Conservation (phyloP, 2,113 vertebrate genomes). For the Indicator indicator region DNA sequence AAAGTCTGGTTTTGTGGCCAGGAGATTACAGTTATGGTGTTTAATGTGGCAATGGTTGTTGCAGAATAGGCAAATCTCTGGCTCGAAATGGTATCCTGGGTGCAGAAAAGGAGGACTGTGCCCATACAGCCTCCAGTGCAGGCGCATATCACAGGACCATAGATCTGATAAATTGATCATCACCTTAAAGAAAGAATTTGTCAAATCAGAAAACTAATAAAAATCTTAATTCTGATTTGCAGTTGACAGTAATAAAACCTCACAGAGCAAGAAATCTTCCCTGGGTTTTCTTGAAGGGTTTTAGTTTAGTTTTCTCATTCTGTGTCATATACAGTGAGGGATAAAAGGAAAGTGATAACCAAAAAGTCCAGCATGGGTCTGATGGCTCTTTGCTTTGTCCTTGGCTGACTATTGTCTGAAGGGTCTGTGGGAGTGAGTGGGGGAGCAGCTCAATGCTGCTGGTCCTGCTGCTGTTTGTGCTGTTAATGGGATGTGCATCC, state of each 20-base stretch:
- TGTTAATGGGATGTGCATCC: background rate
- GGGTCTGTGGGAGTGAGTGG: rapidly evolving
- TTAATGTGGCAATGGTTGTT: background rate
- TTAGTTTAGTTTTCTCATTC: background rate
- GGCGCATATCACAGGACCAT: rapidly evolving
- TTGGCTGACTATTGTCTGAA: background rate
- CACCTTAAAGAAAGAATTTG: background rate
- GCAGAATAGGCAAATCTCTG: background rate
- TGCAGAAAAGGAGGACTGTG: background rate
- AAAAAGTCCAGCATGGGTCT: rapidly evolving
- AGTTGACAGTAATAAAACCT: background rate
- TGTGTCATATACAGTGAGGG: rapidly evolving
- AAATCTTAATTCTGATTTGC: background rate
- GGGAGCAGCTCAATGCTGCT: background rate
- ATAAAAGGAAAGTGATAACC: background rate
- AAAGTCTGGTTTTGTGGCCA: background rate
- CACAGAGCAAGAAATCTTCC: background rate
- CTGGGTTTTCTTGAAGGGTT: background rate
- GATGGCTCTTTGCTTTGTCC: background rate
- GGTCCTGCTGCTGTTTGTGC: background rate
- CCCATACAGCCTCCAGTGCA: background rate
- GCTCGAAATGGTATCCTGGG: background rate
- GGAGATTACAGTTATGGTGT: background rate
- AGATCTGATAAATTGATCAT: background rate
- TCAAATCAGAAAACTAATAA: background rate